Base-by-base conservation (phyloP, 2,888 invertebrate genomes). In the Cosmia pyralina region DNA sequence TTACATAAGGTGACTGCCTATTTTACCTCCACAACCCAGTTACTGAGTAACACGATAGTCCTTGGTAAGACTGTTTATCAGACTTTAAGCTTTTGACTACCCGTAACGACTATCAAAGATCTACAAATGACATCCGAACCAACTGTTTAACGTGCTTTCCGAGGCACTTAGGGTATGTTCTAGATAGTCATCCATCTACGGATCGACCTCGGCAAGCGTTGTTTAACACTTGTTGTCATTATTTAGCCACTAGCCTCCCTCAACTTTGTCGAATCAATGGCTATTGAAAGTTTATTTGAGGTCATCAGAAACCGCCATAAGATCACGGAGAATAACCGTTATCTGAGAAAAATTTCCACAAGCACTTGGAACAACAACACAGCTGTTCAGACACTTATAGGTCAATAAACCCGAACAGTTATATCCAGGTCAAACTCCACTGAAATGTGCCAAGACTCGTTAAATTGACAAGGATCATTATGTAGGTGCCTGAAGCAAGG, bases 381-480 rank as follows among this genome's bases (percentile, higher is more conserved):
- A 82, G 72, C 72, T 72, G 64, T 52, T 17, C 50, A 17, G 1
- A 10, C 44, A 46, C 22, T n/a, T 41, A 55, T 1, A 46, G 66
- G n/a, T 77, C 50, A 76, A 76, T 67, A 66, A 79, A 71, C 69
- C 41, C 41, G 22, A 69, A 19, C 67, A 60, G 55, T 70, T 55
- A 82, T 71, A 79, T 79, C 57, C 53, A 28, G 79, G 82, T 68
- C 71, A 77, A 72, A 82, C 65, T 77, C 28, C 63, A n/a, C 7
- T 17, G 41, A 77, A 81, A 82, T 78, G 68, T 58, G 69, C 57
- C 74, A 41, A 69, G 68, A 75, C 62, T 75, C 65, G 60, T 70
- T 66, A 55, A 79, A 75, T 69, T 55, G 73, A 70, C 73, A 70
- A 68, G 57, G 58, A 63, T 63, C 71, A 83, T 83, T 79, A 79